Evolutionary conservation across 2,888 invertebrate genomes (phyloP).

Genomic region (Aleiodes testaceus): DNA sequence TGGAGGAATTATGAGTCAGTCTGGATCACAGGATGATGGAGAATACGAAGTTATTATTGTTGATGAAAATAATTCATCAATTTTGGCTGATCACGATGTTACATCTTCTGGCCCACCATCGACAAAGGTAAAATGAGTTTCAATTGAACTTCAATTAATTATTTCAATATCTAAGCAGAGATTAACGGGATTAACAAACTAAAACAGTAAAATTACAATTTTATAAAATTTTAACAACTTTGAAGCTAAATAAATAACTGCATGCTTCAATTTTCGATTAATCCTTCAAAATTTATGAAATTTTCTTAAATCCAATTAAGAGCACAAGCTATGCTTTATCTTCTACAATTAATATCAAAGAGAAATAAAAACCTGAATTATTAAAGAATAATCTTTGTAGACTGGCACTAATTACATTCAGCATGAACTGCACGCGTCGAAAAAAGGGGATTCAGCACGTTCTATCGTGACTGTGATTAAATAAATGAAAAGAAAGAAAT

Average conservation of each 20-base stretch:
- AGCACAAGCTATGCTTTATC: slow-evolving; percentile 28
- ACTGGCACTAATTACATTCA: slow-evolving; percentile 35
- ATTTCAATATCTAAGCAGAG: too few relatives aligned
- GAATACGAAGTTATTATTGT: slow-evolving; percentile 93
- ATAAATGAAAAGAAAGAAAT: too few relatives aligned
- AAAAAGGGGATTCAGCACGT: slow-evolving; percentile 45
- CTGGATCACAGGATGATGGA: slow-evolving; percentile 81
- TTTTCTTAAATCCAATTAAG: slow-evolving; percentile 16
- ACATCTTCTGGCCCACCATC: slow-evolving; percentile 84
- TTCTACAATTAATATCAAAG: slow-evolving; percentile 3
- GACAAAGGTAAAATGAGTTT: slow-evolving; percentile 80
- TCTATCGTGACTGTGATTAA: slow-evolving; percentile 44
- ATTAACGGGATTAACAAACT: background rate
- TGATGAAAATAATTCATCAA: slow-evolving; percentile 90
- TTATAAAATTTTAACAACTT: background rate
- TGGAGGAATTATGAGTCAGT: slow-evolving; percentile 70
- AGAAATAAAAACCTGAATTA: background rate
- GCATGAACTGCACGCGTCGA: slow-evolving; percentile 48
- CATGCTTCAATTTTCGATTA: background rate
- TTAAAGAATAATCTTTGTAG: slow-evolving; percentile 12
- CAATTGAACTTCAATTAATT: background rate
- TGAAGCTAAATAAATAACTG: background rate
- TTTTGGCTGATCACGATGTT: slow-evolving; percentile 86
- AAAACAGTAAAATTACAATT: background rate
- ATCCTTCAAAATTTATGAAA: background rate